A percentile compares a stretch with the other conserved stretches of the same genome.
phyloP scores from a whole-genome alignment of 1,140 invertebrate genomes.

The Druon quercuslanigerum region DNA sequence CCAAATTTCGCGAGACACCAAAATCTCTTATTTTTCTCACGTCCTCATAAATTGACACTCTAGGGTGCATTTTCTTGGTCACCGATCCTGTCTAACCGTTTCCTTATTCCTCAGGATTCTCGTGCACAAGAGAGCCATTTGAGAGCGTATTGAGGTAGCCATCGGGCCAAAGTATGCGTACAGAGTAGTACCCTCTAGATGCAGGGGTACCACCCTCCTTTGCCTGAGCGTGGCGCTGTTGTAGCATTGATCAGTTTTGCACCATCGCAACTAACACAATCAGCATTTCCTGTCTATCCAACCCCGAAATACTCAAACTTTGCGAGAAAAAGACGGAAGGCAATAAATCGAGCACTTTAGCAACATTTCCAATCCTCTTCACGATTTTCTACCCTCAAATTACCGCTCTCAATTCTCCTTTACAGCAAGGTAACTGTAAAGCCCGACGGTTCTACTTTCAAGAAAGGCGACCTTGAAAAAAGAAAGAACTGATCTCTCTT shows the following conservation, averaged over 20 bases:
- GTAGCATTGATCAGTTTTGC: conserved; percentile 73
- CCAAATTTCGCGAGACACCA: neutral
- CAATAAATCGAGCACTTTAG: neutral
- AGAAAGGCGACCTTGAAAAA: neutral
- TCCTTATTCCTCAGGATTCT: conserved; percentile 38
- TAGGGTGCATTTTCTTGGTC: conserved; percentile 5
- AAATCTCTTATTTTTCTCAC: neutral
- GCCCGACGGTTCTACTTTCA: neutral
- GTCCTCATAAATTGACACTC: neutral
- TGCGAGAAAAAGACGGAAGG: neutral
- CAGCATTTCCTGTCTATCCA: conserved; percentile 29
- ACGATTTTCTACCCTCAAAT: conserved; percentile 1
- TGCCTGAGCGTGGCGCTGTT: conserved; percentile 61
- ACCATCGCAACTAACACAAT: conserved; percentile 49
- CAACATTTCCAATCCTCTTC: neutral
- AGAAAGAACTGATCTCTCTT: neutral
- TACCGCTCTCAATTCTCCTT: neutral
- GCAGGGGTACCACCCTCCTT: conserved; percentile 51
- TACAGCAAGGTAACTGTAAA: no score
- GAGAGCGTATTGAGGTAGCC: conserved; percentile 31
- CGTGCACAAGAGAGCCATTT: conserved; percentile 42
- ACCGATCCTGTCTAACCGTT: neutral
- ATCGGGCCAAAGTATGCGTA: conserved; percentile 46
- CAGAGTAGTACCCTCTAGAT: conserved; percentile 46
- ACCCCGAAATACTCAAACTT: neutral